Evolutionary conservation across 2,888 invertebrate genomes (phyloP).

Genomic region (Volucella inflata): DNA sequence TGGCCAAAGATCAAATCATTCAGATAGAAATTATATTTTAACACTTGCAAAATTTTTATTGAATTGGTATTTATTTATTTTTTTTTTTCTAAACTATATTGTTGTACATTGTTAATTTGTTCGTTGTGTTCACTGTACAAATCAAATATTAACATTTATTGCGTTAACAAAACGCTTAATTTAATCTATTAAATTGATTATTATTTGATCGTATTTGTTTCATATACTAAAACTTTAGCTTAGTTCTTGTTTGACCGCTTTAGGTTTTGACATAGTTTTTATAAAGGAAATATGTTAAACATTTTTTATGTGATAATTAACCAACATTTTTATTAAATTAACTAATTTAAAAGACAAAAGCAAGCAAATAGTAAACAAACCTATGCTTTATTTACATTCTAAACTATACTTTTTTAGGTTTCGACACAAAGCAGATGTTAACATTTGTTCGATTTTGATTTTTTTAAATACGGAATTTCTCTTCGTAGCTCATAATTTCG

Average conservation of each 20-base stretch:
- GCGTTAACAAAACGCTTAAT: constrained; percentile 58
- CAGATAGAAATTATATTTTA: neutral
- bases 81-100: constrained; percentile 1
- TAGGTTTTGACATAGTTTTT: neutral
- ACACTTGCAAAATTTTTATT: neutral
- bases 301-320: too few relatives aligned
- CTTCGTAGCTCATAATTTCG: too few relatives aligned
- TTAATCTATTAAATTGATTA: constrained; percentile 82
- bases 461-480: too few relatives aligned
- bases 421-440: too few relatives aligned
- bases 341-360: too few relatives aligned
- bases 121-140: constrained; percentile 40
- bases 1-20: neutral
- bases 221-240: constrained; percentile 78
- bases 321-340: too few relatives aligned
- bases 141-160: constrained; percentile 40
- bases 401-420: too few relatives aligned
- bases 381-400: too few relatives aligned
- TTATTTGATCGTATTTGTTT: constrained; percentile 84
- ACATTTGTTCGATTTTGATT: too few relatives aligned
- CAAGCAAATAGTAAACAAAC: too few relatives aligned
- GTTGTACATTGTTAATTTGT: constrained; percentile 9
- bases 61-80: constrained; percentile 23
- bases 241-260: constrained; percentile 32
- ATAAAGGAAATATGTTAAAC: too few relatives aligned